These are phyloP conservation scores for Stegophylla sp. DNA, from an alignment of 2,888 invertebrate species.

Conservation along the genomic window DNA sequence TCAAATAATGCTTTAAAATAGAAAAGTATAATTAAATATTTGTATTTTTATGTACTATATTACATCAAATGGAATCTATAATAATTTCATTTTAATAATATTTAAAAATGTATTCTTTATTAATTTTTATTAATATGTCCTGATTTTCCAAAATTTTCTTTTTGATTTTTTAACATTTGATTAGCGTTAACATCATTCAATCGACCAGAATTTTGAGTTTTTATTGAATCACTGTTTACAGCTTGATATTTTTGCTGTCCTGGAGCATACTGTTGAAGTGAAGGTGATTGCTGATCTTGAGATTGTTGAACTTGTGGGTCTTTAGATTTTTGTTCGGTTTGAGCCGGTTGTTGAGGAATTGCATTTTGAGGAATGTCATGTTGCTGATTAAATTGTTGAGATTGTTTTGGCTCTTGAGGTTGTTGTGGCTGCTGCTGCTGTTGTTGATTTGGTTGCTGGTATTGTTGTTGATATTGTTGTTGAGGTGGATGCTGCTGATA, in stretches of 20 bases:
- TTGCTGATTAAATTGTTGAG: slow-evolving; percentile 62
- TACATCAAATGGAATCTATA: neutral
- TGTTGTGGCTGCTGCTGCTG: slow-evolving; percentile 61
- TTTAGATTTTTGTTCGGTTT: slow-evolving; percentile 61
- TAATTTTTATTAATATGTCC: slow-evolving; percentile 18
- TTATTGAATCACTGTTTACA: slow-evolving; percentile 60
- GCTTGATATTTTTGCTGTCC: slow-evolving; percentile 60
- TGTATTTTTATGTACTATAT: no score
- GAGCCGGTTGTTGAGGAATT: slow-evolving; percentile 61
- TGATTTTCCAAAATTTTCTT: slow-evolving; percentile 43
- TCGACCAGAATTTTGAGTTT: slow-evolving; percentile 62
- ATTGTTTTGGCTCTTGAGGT: slow-evolving; percentile 63
- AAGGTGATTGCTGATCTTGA: slow-evolving; percentile 63
- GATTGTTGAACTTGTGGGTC: slow-evolving; percentile 62
- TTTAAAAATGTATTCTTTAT: neutral
- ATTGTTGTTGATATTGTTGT: slow-evolving; percentile 44
- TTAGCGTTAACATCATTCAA: slow-evolving; percentile 61
- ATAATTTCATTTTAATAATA: neutral
- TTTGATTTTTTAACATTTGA: slow-evolving; percentile 59
- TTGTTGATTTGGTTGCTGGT: slow-evolving; percentile 55
- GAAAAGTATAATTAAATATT: no score
- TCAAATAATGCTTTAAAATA: no score
- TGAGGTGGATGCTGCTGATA: slow-evolving; percentile 59
- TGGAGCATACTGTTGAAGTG: slow-evolving; percentile 62
- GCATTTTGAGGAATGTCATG: slow-evolving; percentile 63